A percentile compares a stretch with the other conserved stretches of the same genome.
Conservation (phyloP, 2,113 vertebrate species). For the Halcyon malimbica region DNA sequence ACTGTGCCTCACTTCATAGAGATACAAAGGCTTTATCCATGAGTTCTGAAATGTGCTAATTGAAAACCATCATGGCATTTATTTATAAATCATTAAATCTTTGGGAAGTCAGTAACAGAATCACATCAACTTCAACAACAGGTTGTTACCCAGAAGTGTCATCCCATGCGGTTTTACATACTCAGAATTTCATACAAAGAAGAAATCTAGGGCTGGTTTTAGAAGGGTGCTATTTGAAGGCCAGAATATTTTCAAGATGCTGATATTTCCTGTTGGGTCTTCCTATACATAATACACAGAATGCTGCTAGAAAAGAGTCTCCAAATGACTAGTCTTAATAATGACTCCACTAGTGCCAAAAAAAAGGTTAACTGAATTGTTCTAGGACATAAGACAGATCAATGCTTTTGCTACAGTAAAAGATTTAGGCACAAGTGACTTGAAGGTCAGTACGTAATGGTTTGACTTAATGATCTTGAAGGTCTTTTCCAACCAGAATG, state of each 20-base stretch:
- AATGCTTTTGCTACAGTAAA: not conserved
- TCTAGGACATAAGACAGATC: not conserved
- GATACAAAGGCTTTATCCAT: not conserved
- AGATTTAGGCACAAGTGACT: not conserved
- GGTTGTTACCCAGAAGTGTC: not conserved
- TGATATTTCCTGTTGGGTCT: not conserved
- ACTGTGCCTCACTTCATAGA: not conserved
- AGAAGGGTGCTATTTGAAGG: not conserved
- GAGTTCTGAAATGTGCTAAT: not conserved
- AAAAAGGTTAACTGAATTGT: not conserved
- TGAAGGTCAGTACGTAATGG: not conserved
- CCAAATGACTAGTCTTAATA: not conserved
- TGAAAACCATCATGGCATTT: not conserved
- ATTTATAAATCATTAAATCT: not conserved
- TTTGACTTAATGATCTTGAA: too few relatives aligned
- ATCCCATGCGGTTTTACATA: not conserved
- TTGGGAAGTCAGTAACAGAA: not conserved
- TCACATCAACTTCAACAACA: not conserved
- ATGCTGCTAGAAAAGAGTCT: not conserved
- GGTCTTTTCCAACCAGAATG: too few relatives aligned
- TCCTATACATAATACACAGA: not conserved
- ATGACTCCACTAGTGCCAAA: not conserved
- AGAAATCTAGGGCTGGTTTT: not conserved
- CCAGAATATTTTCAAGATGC: not conserved
- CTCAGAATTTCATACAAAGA: not conserved